Percentiles rank a stretch among this genome's conserved stretches.
Evolutionary conservation across 37 sponge, comb jelly and placozoan species (phyloP).

Genomic region (Geodia barretti): DNA sequence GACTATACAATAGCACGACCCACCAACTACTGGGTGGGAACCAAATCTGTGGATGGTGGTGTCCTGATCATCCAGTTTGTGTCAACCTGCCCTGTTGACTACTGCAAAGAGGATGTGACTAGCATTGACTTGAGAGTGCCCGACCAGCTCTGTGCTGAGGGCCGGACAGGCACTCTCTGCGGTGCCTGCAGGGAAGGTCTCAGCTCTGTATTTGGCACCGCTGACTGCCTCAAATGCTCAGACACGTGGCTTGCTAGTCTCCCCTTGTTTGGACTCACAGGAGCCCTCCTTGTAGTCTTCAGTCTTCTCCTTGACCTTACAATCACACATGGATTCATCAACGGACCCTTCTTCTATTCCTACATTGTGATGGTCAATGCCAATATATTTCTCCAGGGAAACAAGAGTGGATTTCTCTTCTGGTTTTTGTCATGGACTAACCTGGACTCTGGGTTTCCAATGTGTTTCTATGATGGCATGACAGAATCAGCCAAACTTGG

Average conservation of each 20-base stretch:
- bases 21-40: slow-evolving; percentile 22
- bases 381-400: slow-evolving; percentile 19
- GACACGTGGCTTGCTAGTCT: slow-evolving; percentile 40
- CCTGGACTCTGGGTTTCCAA: slow-evolving; percentile 49
- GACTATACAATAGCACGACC: slow-evolving; percentile 28
- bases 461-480: slow-evolving; percentile 75
- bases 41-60: background rate
- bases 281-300: slow-evolving; percentile 31
- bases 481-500: slow-evolving; percentile 40
- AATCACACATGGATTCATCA: slow-evolving; percentile 40
- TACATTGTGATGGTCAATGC: slow-evolving; percentile 41
- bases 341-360: slow-evolving; percentile 55
- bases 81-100: slow-evolving; percentile 26
- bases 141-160: slow-evolving; percentile 19
- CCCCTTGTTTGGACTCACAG: slow-evolving; percentile 21
- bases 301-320: slow-evolving; percentile 54
- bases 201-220: slow-evolving; percentile 53
- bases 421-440: slow-evolving; percentile 44
- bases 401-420: slow-evolving; percentile 19
- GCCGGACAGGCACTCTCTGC: slow-evolving; percentile 54
- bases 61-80: slow-evolving; percentile 22
- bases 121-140: background rate
- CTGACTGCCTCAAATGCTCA: slow-evolving; percentile 40
- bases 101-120: slow-evolving; percentile 1
- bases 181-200: slow-evolving; percentile 26